Conservation (phyloP, 2,113 vertebrate genomes). For the Pelodiscus sinensis region DNA sequence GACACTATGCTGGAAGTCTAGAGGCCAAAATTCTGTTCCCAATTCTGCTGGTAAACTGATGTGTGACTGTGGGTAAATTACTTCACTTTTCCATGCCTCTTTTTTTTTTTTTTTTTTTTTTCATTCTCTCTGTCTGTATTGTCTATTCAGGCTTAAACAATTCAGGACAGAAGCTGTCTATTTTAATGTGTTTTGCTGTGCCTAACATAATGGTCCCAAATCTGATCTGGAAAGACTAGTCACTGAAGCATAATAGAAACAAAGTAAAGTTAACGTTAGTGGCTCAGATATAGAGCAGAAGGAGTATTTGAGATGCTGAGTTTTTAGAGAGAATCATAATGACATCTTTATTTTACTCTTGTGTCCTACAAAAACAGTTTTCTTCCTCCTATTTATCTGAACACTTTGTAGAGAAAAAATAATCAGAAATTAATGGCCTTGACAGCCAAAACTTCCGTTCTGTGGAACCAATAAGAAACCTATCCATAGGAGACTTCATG, state of each 20-base stretch:
- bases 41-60: background rate
- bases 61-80: background rate
- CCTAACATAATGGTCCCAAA: background rate
- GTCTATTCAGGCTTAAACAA: background rate
- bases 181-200: background rate
- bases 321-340: constrained; percentile 7
- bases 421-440: constrained; percentile 31
- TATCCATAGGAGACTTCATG: background rate
- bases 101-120: background rate
- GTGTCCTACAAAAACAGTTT: constrained; percentile 27
- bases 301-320: background rate
- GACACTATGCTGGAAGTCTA: background rate
- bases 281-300: background rate
- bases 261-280: background rate
- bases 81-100: rapidly evolving
- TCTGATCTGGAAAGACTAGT: background rate
- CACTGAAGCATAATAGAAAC: background rate
- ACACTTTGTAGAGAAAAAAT: constrained; percentile 21
- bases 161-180: background rate
- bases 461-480: constrained; percentile 11
- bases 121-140: background rate
- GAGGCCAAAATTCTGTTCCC: background rate
- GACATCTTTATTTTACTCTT: constrained; percentile 36
- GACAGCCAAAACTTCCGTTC: background rate
- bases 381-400: constrained; percentile 26